These are phyloP conservation scores for Streptopelia turtur DNA, from an alignment of 2,797 vertebrate species.

Conservation along the genomic window DNA sequence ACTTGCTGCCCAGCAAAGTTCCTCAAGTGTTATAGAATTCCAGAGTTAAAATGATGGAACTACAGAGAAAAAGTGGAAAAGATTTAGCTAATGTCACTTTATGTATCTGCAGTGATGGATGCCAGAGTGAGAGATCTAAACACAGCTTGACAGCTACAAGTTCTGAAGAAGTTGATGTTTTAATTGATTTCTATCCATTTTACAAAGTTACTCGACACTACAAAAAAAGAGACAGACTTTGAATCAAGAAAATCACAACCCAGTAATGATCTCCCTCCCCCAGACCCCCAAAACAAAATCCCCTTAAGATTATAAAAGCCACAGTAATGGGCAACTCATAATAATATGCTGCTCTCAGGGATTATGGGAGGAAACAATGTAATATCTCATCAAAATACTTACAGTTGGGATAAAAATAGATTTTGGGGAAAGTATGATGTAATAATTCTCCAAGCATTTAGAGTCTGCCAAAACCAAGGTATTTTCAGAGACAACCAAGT, in stretches of 20 bases:
- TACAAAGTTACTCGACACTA: neutral
- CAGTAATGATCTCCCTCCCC: neutral
- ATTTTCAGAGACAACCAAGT: neutral
- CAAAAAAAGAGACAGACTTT: neutral
- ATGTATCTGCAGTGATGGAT: neutral
- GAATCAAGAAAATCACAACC: neutral
- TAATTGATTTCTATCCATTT: neutral
- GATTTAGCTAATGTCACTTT: neutral
- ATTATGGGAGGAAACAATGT: neutral
- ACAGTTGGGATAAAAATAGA: neutral
- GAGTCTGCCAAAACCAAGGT: neutral
- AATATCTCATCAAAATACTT: neutral
- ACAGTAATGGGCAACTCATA: neutral
- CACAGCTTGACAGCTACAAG: neutral
- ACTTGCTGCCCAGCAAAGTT: neutral
- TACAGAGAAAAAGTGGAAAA: neutral
- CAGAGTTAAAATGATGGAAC: neutral
- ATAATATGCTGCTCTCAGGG: neutral
- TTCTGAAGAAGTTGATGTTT: neutral
- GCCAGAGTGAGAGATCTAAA: neutral
- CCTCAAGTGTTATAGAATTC: neutral
- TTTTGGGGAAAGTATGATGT: neutral
- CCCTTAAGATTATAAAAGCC: neutral
- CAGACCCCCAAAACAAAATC: neutral
- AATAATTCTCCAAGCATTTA: neutral